Conservation (phyloP, 2,888 invertebrate species). For the Tryphoninae sp. region DNA sequence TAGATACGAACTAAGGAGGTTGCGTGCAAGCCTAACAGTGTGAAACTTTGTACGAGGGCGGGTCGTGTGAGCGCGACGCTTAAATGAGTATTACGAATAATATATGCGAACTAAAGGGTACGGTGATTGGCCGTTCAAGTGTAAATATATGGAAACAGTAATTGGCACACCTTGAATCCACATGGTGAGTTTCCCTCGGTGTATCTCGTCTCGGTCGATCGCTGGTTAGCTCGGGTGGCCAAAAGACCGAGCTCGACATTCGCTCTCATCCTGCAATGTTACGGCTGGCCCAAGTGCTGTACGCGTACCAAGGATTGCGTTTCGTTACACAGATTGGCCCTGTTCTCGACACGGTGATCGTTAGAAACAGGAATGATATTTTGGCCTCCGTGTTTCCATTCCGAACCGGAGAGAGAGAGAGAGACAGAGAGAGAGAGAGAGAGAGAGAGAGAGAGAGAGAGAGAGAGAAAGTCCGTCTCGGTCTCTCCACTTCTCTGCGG, state of each 20-base stretch:
- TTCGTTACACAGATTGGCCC: not conserved
- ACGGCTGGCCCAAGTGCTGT: too few species aligned
- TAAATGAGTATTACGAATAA: slow-evolving; percentile 16
- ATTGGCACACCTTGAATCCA: slow-evolving; percentile 12
- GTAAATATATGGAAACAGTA: slow-evolving; percentile 9
- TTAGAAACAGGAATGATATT: slow-evolving; percentile 53
- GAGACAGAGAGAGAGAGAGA: too few species aligned
- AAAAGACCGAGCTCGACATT: too few species aligned
- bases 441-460: too few species aligned
- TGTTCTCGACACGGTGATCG: slow-evolving; percentile 1
- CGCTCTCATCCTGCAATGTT: too few species aligned
- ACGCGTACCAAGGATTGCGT: not conserved
- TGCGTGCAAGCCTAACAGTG: slow-evolving; percentile 18
- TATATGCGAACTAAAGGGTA: slow-evolving; percentile 33
- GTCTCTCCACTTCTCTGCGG: not conserved
- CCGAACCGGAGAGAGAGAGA: not conserved
- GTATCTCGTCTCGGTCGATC: too few species aligned
- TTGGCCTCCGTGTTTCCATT: slow-evolving; percentile 35
- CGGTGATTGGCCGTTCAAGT: slow-evolving; percentile 16
- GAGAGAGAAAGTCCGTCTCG: too few species aligned
- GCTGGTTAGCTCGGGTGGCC: too few species aligned
- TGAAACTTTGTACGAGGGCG: slow-evolving; percentile 21
- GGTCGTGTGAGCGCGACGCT: slow-evolving; percentile 8
- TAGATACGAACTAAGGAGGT: slow-evolving; percentile 47
- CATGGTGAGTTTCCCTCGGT: too few species aligned